Base-by-base conservation (phyloP, 2,797 vertebrate genomes). In the Poeciliopsis gracilis region DNA sequence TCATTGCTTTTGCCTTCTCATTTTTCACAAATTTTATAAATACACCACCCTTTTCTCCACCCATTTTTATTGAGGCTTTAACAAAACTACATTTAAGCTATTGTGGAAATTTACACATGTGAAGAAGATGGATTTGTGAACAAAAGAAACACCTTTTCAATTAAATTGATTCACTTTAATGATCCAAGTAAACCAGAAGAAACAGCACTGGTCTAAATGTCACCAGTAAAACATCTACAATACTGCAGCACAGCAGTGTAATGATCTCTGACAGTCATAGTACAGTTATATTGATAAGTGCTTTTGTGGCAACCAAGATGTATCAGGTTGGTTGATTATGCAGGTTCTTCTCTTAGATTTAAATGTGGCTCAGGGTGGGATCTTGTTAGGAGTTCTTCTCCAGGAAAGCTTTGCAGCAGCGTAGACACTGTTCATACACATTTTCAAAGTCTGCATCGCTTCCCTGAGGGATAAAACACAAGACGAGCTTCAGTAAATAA, bases 341-440 rank as follows among this genome's bases (percentile, higher is more conserved):
- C 0, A 2, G 6, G 33, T 51, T 82, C 13, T 28, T 72, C 71
- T 51, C 45, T 76, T 33, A 74, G 30, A 79, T 46, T 78, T 15
- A 74, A 25, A 66, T 73, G 57, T 2, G 13, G 72, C 49, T 83
- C 23, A 57, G 47, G 59, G 76, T 77, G 12, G 57, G 41, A 45
- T 13, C 79, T 73, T 77, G 87, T 95, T 96, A 98, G 88, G 93
- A 95, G 77, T 93, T 90, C 43, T 86, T 90, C 79, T 97, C 97
- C 93, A 99, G 93, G 92, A 99, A 99, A 3, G 93, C 97, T 92
- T 92, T 96, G 96, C 98, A 99, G 95, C 98, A 99, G 85, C 98
- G 95, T 71, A 95, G 71, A 77, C 98, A 99, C 86, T 99, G 98
- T 87, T 98, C 93, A 1, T 99, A 99, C 86, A 99, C 98, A 38